Percentiles rank a stretch among this genome's conserved stretches.
These are phyloP conservation scores for Haliaeetus leucogaster DNA, from an alignment of 2,113 vertebrate species.

Conservation along the genomic window DNA sequence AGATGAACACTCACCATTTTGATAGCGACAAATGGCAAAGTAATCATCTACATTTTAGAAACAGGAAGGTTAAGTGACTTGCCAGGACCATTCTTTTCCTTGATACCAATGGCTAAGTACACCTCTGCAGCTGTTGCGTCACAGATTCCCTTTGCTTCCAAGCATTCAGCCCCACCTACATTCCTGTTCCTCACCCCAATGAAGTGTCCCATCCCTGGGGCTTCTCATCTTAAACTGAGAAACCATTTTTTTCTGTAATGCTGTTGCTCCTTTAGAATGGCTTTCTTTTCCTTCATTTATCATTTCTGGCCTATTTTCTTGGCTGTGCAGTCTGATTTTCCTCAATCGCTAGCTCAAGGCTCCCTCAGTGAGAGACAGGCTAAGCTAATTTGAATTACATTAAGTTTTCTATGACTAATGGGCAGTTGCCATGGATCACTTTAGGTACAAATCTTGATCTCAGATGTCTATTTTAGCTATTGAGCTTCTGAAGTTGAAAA, in stretches of 20 bases:
- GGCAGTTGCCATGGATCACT: background rate
- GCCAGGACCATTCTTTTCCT: background rate
- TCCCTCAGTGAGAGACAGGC: background rate
- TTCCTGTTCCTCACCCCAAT: background rate
- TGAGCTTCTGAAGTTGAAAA: background rate
- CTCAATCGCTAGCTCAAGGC: background rate
- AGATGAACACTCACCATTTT: background rate
- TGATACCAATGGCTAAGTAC: background rate
- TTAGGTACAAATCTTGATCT: background rate
- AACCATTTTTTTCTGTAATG: background rate
- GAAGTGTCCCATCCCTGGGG: background rate
- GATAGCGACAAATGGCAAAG: background rate
- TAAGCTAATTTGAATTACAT: background rate
- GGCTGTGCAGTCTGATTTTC: background rate
- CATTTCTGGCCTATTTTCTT: background rate
- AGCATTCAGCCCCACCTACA: fast-evolving
- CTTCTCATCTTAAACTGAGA: background rate
- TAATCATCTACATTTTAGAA: background rate
- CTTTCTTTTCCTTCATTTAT: background rate
- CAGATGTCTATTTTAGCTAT: background rate
- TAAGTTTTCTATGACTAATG: background rate
- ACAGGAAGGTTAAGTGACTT: background rate
- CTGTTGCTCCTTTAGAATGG: background rate
- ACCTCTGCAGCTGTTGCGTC: background rate
- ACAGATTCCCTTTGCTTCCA: background rate